Percentiles rank a stretch among this genome's conserved stretches.
These are phyloP conservation scores for Lytechinus pictus DNA, from an alignment of 35 echinoderm and acorn worm genomes.

Conservation along the genomic window DNA sequence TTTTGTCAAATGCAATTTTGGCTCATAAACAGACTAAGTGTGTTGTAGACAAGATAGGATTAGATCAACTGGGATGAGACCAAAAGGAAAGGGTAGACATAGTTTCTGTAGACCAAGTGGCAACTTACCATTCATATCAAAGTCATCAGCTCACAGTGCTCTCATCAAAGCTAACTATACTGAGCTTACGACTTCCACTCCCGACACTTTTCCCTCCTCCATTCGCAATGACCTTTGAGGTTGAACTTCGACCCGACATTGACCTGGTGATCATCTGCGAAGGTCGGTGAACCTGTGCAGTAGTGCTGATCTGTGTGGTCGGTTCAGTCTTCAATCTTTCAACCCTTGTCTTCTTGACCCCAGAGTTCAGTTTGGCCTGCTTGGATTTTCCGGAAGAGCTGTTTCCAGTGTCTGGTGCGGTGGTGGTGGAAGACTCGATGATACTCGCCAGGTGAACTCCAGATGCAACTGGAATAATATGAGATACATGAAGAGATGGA, in stretches of 20 bases:
- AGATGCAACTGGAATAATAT: background rate
- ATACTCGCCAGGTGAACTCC: constrained; percentile 18
- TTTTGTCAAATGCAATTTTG: too few relatives aligned
- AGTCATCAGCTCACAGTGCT: background rate
- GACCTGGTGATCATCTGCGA: background rate
- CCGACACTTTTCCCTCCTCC: background rate
- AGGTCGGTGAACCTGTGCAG: background rate
- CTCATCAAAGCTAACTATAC: constrained; percentile 20
- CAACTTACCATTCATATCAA: background rate
- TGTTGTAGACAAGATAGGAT: too few relatives aligned
- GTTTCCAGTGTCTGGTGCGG: background rate
- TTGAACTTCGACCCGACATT: constrained; percentile 24
- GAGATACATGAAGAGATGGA: background rate
- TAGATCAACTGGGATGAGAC: too few relatives aligned
- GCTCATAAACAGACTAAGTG: too few relatives aligned
- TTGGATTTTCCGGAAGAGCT: background rate
- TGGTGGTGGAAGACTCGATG: background rate
- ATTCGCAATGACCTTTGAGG: background rate
- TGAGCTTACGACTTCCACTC: background rate
- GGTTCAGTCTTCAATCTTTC: background rate
- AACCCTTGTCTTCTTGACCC: background rate
- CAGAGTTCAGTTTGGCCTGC: background rate
- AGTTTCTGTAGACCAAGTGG: too few relatives aligned
- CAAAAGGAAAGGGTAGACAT: too few relatives aligned
- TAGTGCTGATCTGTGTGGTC: background rate